Conservation (phyloP, 2,888 invertebrate species). For the Bhutanitis thaidina region DNA sequence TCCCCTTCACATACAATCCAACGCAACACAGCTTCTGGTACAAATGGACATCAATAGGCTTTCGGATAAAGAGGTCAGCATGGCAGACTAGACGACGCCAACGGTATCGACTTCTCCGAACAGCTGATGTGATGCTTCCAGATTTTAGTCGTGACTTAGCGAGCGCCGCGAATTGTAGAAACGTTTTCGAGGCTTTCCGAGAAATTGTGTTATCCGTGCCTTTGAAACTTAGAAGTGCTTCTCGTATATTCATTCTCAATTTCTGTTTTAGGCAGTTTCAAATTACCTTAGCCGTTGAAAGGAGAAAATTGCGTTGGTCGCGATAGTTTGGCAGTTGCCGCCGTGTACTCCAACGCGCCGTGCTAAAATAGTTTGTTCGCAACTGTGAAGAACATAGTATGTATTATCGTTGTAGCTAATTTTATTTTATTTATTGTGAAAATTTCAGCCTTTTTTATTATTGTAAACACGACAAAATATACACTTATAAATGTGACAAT, state of each 20-base stretch:
- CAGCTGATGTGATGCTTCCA: slow-evolving; percentile 70
- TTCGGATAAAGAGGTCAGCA: slow-evolving; percentile 64
- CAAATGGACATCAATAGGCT: slow-evolving; percentile 36
- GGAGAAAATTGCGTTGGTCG: not conserved
- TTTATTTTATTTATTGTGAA: too few relatives aligned
- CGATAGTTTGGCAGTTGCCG: slow-evolving; percentile 11
- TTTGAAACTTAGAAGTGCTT: slow-evolving; percentile 11
- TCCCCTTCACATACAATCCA: slow-evolving; percentile 14
- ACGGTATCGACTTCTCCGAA: slow-evolving; percentile 62
- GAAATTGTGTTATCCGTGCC: slow-evolving; percentile 3
- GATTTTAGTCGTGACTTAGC: slow-evolving; percentile 53
- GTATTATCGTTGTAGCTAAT: too few relatives aligned
- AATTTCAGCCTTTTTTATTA: too few relatives aligned
- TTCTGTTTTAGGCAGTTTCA: slow-evolving; percentile 6
- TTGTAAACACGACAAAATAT: too few relatives aligned
- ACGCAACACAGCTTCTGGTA: slow-evolving; percentile 21
- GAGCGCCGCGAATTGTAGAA: slow-evolving; percentile 36
- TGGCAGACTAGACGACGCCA: slow-evolving; percentile 71
- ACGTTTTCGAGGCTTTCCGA: slow-evolving; percentile 20
- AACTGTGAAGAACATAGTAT: not conserved
- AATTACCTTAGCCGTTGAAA: slow-evolving; percentile 7
- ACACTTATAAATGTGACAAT: too few relatives aligned
- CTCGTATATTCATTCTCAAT: not conserved
- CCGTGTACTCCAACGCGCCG: slow-evolving; percentile 6
- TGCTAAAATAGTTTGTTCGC: not conserved